Base-by-base conservation (phyloP, 2,888 invertebrate species). In the Catocala fraxini region DNA sequence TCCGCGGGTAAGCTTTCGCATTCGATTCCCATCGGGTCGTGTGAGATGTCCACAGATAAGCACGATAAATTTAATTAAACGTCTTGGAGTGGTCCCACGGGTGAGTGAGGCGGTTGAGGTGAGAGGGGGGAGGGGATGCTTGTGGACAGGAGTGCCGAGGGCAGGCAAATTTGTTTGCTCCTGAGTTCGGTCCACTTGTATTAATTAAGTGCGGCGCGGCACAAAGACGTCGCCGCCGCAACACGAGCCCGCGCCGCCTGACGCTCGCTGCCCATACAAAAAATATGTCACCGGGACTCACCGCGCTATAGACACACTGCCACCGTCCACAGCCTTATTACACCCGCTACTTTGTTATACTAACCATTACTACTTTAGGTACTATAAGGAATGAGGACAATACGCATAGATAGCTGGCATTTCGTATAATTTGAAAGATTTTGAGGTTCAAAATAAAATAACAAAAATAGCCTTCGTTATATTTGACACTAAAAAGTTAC, bases 1-100 rank as follows among this genome's bases (percentile, higher is more conserved):
- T 75, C 76, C 73, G 70, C 83, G 78, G 77, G 80, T 79, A 76
- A 77, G 77, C 80, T 79, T 83, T 85, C 80, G 86, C 87, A 81
- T 83, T 83, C 84, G 87, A 86, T 90, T 91, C 89, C 89, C 91
- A 90, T 88, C 86, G 89, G 77, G 69, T 71, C 69, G 82, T 77
- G 83, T 80, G 87, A 86, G 88, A 90, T 89, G 89, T 83, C 83
- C 79, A 82, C 77, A 85, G 93, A 92, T 93, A 91, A 91, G 83
- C 80, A 76, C 88, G 90, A 92, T 93, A 91, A 91, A 92, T 93
- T 92, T 91, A 93, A 92, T 93, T 88, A 92, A 92, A 89, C 80
- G 85, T 89, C 85, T 83, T 82, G 64, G 72, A 81, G 79, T 75
- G 79, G 80, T 82, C 82, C 71, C 65, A 74, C 69, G 73, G 67